These are phyloP conservation scores for Coleophora deauratella DNA, from an alignment of 2,888 invertebrate species.

Conservation along the genomic window DNA sequence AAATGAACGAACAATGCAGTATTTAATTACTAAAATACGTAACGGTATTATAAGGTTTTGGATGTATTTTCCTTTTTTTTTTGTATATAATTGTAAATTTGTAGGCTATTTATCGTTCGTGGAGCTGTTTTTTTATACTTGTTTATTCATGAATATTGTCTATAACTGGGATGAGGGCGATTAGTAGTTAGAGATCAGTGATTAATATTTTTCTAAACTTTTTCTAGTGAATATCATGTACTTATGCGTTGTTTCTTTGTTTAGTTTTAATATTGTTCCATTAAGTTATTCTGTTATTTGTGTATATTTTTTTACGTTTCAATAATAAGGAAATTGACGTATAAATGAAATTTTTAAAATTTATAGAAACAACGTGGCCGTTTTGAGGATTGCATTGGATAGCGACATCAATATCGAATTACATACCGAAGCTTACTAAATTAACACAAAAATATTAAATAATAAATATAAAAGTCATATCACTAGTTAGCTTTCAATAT, in stretches of 20 bases:
- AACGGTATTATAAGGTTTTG: conserved; percentile 51
- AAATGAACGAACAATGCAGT: conserved; percentile 54
- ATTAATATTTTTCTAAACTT: too few relatives aligned
- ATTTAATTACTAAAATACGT: conserved; percentile 51
- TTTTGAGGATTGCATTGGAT: too few relatives aligned
- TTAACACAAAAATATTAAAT: neutral
- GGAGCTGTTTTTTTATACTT: conserved; percentile 53
- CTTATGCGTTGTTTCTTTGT: conserved; percentile 23
- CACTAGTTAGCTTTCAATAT: conserved; percentile 43
- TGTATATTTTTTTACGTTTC: conserved; percentile 2
- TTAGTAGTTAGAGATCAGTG: conserved; percentile 20
- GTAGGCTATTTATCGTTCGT: conserved; percentile 52
- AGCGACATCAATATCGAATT: too few relatives aligned
- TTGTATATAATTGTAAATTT: conserved; percentile 70
- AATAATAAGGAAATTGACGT: neutral
- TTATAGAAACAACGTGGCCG: too few relatives aligned
- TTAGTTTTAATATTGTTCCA: conserved; percentile 21
- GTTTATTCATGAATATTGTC: conserved; percentile 25
- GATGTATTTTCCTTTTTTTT: conserved; percentile 52
- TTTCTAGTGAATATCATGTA: conserved; percentile 9
- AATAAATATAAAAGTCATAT: conserved; percentile 39
- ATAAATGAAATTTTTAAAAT: neutral
- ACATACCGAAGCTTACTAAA: neutral
- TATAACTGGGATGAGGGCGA: conserved; percentile 22
- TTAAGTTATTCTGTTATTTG: conserved; percentile 23